Conservation (phyloP, 2,797 vertebrate genomes). For the Sebastes cheni region DNA sequence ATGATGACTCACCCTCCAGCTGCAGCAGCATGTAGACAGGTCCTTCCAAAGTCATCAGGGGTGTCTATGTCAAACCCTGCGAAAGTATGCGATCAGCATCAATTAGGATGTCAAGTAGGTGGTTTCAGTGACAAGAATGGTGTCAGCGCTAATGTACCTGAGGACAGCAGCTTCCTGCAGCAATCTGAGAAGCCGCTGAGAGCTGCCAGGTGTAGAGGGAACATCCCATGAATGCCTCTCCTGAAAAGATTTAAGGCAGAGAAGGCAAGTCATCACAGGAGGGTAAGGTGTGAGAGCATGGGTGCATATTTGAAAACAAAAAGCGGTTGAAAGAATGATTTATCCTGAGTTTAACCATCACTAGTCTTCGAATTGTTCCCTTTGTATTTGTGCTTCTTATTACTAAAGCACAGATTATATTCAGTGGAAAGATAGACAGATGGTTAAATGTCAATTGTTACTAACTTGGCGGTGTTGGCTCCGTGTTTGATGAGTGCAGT, state of each 20-base stretch:
- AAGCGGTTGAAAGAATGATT: neutral
- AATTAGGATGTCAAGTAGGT: constrained; percentile 32
- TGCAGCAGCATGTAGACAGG: constrained; percentile 96
- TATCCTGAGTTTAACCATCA: neutral
- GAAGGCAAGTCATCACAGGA: constrained; percentile 41
- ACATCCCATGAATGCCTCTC: constrained; percentile 96
- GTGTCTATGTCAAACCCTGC: constrained; percentile 95
- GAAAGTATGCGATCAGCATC: constrained; percentile 46
- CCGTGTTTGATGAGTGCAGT: constrained; percentile 93
- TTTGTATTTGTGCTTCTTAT: neutral
- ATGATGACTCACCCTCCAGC: constrained; percentile 91
- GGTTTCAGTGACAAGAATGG: neutral
- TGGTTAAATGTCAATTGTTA: constrained; percentile 43
- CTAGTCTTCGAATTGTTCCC: neutral
- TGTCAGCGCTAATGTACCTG: constrained; percentile 81
- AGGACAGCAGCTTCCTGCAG: constrained; percentile 97
- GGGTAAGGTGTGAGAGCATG: neutral
- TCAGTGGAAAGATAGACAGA: neutral
- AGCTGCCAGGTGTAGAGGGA: constrained; percentile 96
- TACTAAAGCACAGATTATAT: neutral
- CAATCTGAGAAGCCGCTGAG: constrained; percentile 98
- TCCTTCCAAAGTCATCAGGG: constrained; percentile 95
- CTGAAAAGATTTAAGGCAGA: constrained; percentile 69
- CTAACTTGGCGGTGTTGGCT: constrained; percentile 93
- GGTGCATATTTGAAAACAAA: neutral